phyloP scores from a whole-genome alignment of 2,797 vertebrate genomes.

The Neosilurus hyrtlii region DNA sequence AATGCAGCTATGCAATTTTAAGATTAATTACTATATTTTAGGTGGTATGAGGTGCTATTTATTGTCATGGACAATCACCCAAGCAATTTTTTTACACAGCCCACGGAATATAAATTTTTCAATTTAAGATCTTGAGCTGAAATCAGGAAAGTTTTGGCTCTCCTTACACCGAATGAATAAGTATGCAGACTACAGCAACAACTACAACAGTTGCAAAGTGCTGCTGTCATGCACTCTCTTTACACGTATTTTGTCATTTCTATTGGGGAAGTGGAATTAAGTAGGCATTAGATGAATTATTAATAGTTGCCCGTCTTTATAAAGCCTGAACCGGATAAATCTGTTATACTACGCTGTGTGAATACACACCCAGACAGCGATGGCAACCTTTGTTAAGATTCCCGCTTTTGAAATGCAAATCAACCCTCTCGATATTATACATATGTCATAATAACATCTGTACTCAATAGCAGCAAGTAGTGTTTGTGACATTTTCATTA shows the following conservation, averaged over 20 bases:
- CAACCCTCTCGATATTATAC: slow-evolving; percentile 41
- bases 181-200: slow-evolving; percentile 17
- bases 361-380: slow-evolving; percentile 37
- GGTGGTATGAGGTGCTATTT: not conserved
- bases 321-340: slow-evolving; percentile 62
- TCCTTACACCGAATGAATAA: not conserved
- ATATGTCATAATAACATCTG: slow-evolving; percentile 50
- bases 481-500: slow-evolving; percentile 35
- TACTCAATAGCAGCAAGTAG: slow-evolving; percentile 35
- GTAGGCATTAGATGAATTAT: slow-evolving; percentile 66
- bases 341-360: slow-evolving; percentile 46
- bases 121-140: not conserved
- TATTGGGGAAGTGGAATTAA: slow-evolving; percentile 59
- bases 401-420: slow-evolving; percentile 55
- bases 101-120: not conserved
- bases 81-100: not conserved
- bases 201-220: slow-evolving; percentile 5
- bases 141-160: not conserved
- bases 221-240: slow-evolving; percentile 38
- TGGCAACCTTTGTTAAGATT: slow-evolving; percentile 50
- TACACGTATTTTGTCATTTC: slow-evolving; percentile 58
- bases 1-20: too few species aligned
- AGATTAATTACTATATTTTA: not conserved
- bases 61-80: not conserved
- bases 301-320: slow-evolving; percentile 59